Percentiles rank a stretch among this genome's conserved stretches.
phyloP scores from a whole-genome alignment of 1,140 invertebrate genomes.

The Conus ventricosus region DNA sequence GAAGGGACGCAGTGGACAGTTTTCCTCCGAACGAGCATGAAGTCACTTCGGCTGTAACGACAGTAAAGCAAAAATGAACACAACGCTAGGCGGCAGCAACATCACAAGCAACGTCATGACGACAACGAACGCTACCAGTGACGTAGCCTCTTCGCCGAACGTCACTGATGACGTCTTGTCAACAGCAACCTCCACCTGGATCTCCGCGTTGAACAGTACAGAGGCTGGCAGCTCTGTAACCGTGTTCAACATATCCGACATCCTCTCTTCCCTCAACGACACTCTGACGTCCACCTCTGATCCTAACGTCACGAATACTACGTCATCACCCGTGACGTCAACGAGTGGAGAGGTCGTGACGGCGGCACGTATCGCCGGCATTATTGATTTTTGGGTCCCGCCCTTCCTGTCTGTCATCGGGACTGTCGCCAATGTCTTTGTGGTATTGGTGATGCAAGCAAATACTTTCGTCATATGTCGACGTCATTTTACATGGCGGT shows the following conservation, averaged over 20 bases:
- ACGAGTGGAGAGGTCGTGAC: not conserved
- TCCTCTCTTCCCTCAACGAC: not conserved
- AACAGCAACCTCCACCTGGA: not conserved
- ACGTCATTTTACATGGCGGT: conserved; percentile 64
- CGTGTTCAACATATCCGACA: not conserved
- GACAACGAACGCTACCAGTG: not conserved
- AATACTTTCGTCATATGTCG: conserved; percentile 59
- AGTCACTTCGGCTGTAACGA: not conserved
- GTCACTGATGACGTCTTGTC: not conserved
- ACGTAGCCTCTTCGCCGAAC: not conserved
- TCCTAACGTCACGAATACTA: not conserved
- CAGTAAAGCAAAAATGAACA: not conserved
- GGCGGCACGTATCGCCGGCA: conserved; percentile 26
- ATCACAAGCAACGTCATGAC: not conserved
- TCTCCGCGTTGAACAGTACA: not conserved
- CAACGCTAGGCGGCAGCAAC: not conserved
- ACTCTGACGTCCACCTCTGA: not conserved
- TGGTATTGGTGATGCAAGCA: conserved; percentile 62
- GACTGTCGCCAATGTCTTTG: conserved; percentile 57
- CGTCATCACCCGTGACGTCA: conserved; percentile 2
- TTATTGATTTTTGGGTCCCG: conserved; percentile 58
- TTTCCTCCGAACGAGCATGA: no score
- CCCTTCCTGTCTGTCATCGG: conserved; percentile 57
- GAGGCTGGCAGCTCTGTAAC: not conserved
- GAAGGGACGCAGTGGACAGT: no score